Base-by-base conservation (phyloP, 2,113 vertebrate species). In the Lampris incognitus region DNA sequence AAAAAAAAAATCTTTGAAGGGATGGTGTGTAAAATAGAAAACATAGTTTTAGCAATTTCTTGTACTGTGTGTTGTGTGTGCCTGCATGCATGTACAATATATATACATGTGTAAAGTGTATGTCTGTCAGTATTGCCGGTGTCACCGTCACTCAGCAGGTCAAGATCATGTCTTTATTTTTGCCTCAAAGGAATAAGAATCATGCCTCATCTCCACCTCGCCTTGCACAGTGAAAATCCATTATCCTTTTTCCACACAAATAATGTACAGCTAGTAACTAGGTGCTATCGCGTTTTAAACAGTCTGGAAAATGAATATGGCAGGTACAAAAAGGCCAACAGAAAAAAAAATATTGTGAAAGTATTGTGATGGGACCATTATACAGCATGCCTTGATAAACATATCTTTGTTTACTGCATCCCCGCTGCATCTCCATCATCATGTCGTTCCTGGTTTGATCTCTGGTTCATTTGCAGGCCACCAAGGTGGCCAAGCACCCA, bases 401-500 rank as follows among this genome's bases (percentile, higher is more conserved):
- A 39, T 58, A 38, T 76, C 56, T 59, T 60, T 72, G 57, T 52
- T 68, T 51, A 5, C 65, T 56, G 50, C 65, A 72, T 70, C 72
- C 62, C 9, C 50, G 62, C 44, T 54, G 51, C 46, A 11, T 70
- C 72, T 82, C 76, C 77, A 71, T 87, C 49, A 68, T 82, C 66
- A 36, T 72, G 42, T 54, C 64, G 64, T 86, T 78, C 66, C 13
- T 9, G 48, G 75, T 88, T 88, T 89, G 80, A 90, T 91, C 79
- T 84, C 24, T 79, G 79, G 82, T 82, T 93, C 88, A 89, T 92
- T 91, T 93, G 78, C 77, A 56, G 57, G 57, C 72, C 82, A 81
- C 80, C 89, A 78, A 81, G 80, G 40, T 83, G 62, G 65, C 81
- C 74, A 41, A 71, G 74, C 73, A 72, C 63, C 77, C 52, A 85